Evolutionary conservation across 2,113 vertebrate genomes (phyloP).

Genomic region (Prunella fulvescens): DNA sequence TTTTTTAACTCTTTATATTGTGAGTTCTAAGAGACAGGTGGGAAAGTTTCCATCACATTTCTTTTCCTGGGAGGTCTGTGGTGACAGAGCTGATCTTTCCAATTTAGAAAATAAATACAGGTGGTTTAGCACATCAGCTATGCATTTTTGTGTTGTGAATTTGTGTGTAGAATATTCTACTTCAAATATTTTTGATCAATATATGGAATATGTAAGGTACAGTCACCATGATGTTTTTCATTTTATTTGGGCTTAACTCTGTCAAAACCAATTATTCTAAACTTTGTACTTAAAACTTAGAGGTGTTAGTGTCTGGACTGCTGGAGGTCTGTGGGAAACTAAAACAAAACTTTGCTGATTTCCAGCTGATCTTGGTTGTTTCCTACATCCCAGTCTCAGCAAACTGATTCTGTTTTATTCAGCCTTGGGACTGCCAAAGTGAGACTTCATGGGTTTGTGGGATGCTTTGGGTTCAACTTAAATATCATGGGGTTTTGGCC

Average conservation of each 20-base stretch:
- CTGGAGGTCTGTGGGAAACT: background rate
- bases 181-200: background rate
- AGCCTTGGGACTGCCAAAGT: background rate
- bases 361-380: background rate
- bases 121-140: background rate
- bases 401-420: background rate
- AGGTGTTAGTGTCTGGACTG: background rate
- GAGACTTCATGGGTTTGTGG: background rate
- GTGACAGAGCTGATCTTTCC: background rate
- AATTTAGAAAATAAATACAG: background rate
- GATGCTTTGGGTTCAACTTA: background rate
- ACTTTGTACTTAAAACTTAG: background rate
- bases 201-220: accelerated
- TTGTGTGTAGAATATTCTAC: background rate
- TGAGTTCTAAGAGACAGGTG: background rate
- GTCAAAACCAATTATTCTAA: background rate
- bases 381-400: background rate
- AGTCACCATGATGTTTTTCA: accelerated
- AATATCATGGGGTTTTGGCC: accelerated
- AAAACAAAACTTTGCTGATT: background rate
- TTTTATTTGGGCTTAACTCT: background rate
- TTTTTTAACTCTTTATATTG: background rate
- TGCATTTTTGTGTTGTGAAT: background rate
- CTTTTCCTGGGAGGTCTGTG: background rate
- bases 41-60: background rate